Percentiles rank a stretch among this genome's conserved stretches.
phyloP scores from a whole-genome alignment of 2,113 vertebrate genomes.

The Solea solea region DNA sequence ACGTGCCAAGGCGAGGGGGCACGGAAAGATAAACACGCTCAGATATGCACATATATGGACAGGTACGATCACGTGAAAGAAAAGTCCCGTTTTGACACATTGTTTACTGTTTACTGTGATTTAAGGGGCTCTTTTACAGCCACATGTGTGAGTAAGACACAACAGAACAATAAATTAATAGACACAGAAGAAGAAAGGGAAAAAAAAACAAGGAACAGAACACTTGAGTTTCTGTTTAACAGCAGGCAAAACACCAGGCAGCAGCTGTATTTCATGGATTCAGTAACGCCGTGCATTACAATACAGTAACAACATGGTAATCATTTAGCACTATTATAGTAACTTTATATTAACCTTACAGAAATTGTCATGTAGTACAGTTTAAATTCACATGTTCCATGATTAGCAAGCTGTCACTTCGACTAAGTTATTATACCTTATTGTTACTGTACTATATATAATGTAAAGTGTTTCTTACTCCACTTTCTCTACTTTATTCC shows the following conservation, averaged over 20 bases:
- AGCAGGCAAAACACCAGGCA: slow-evolving; percentile 1
- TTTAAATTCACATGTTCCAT: too few relatives aligned
- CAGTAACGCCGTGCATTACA: too few relatives aligned
- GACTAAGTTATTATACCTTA: too few relatives aligned
- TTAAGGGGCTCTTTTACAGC: background rate
- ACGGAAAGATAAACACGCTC: slow-evolving; percentile 34
- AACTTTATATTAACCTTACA: too few relatives aligned
- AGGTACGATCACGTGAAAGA: slow-evolving; percentile 25
- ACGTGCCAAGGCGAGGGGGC: slow-evolving; percentile 52
- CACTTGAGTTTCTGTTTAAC: slow-evolving; percentile 6
- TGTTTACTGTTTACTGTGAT: background rate
- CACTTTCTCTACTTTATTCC: slow-evolving; percentile 32
- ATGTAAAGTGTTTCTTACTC: background rate
- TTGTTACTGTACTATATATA: too few relatives aligned
- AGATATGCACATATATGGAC: slow-evolving; percentile 42
- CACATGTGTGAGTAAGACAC: background rate
- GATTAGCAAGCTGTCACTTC: too few relatives aligned
- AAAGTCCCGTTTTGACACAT: background rate
- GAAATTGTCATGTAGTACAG: background rate
- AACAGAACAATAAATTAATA: background rate
- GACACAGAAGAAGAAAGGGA: background rate
- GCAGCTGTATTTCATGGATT: background rate
- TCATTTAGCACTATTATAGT: too few relatives aligned
- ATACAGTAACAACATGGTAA: too few relatives aligned
- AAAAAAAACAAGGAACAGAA: background rate